Base-by-base conservation (phyloP, 2,888 invertebrate species). In the Omphaloscelis lunosa region DNA sequence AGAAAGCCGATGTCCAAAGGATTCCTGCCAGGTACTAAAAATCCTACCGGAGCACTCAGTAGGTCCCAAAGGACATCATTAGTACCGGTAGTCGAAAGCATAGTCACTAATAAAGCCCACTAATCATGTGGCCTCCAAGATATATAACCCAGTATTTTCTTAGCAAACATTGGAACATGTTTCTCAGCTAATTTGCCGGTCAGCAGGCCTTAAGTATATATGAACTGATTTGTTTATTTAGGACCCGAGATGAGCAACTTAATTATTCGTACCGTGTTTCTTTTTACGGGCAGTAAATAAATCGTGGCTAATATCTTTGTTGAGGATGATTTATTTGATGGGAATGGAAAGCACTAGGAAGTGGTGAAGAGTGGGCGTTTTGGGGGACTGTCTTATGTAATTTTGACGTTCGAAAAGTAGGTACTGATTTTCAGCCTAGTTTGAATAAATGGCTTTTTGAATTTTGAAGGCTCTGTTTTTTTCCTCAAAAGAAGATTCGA, bases 211-310 rank as follows among this genome's bases (percentile, higher is more conserved):
- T 68, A 70, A 85, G 68, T 73, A 79, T 82, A 85, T 72, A 74
- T 75, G 39, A 34, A 74, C 75, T 80, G 86, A 85, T 86, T 80
- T 88, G 82, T 86, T 84, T 79, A 77, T 58, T 89, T 88, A 89
- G 88, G 89, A 89, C 65, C 74, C 63, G 67, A 77, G 80, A 87
- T 84, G 88, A 89, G 73, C 70, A 83, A 86, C 75, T 82, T 82
- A 86, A 88, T 84, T 80, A 86, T 84, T 77, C 34, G 65, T 73
- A 48, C 70, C 78, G 45, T 87, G 80, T 88, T 88, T 87, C 79
- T 80, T 85, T 85, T 83, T 85, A 79, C 72, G 65, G 59, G 45
- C 39, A 67, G 81, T 72, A 87, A 86, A 86, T 85, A 86, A 83
- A 86, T 85, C 66, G 72, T 59, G 75, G 68, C 72, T 68, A n/a